Conservation (phyloP, 2,888 invertebrate genomes). For the Andricus quercusramuli region DNA sequence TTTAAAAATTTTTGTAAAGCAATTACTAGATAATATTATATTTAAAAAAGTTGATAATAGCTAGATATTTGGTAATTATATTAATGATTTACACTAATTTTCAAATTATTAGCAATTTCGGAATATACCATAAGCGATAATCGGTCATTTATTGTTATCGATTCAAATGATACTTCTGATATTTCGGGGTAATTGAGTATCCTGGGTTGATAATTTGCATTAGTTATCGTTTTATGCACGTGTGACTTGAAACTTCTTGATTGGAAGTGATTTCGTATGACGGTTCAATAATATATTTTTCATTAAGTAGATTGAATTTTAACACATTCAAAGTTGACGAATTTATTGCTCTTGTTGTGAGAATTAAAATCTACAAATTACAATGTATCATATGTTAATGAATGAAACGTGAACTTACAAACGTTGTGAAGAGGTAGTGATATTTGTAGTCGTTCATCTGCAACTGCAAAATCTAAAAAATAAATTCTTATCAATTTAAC, state of each 20-base stretch:
- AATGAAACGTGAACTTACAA: slow-evolving; percentile 78
- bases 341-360: not conserved
- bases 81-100: too few relatives aligned
- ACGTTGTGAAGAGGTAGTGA: slow-evolving; percentile 89
- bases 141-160: not conserved
- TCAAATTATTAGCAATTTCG: too few relatives aligned
- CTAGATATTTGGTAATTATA: too few relatives aligned
- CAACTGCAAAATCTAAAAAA: slow-evolving; percentile 86
- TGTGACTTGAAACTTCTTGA: not conserved
- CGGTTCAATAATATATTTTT: not conserved
- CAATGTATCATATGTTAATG: not conserved
- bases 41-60: too few relatives aligned
- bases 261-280: not conserved
- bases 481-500: too few relatives aligned
- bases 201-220: not conserved
- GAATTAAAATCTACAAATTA: not conserved
- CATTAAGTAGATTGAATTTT: not conserved
- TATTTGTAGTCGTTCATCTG: slow-evolving; percentile 93
- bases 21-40: too few relatives aligned
- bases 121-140: not conserved
- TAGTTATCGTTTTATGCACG: not conserved
- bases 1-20: too few relatives aligned
- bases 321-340: not conserved
- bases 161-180: too few relatives aligned
- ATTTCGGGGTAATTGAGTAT: not conserved